These are phyloP conservation scores for Xenentodon cancila DNA, from an alignment of 2,797 vertebrate genomes.

Conservation along the genomic window DNA sequence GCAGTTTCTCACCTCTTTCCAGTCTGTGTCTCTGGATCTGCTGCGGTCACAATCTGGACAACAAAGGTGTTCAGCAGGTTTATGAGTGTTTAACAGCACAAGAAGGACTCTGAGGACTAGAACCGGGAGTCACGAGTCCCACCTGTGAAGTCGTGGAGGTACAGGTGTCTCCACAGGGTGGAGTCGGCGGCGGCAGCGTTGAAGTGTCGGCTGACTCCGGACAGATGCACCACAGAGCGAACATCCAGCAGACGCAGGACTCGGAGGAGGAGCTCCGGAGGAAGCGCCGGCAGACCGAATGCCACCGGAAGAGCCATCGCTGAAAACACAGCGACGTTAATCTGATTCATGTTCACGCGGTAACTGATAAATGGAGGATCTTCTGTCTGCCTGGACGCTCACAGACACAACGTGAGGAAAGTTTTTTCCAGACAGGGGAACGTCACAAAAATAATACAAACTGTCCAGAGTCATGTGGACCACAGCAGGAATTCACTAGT, in stretches of 20 bases:
- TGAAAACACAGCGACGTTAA: background rate
- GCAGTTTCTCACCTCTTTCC: conserved; percentile 77
- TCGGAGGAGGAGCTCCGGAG: conserved; percentile 90
- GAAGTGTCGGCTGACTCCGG: conserved; percentile 85
- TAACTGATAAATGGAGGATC: too few relatives aligned
- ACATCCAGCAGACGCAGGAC: conserved; percentile 90
- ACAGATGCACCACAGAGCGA: conserved; percentile 83
- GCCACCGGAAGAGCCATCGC: conserved; percentile 86
- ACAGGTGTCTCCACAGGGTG: conserved; percentile 91
- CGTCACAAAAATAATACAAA: too few relatives aligned
- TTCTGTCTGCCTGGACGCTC: too few relatives aligned
- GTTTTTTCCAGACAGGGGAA: too few relatives aligned
- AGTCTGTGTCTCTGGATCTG: conserved; percentile 70
- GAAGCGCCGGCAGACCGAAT: conserved; percentile 90
- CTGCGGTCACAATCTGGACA: conserved; percentile 36
- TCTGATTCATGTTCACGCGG: too few relatives aligned
- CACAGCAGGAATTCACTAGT: too few relatives aligned
- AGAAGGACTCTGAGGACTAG: background rate
- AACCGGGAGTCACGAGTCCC: conserved; percentile 10
- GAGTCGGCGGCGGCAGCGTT: conserved; percentile 81
- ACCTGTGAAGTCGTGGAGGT: conserved; percentile 90
- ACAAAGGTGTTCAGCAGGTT: background rate
- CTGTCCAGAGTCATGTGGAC: too few relatives aligned
- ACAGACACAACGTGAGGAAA: too few relatives aligned
- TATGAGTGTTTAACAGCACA: too few relatives aligned